Evolutionary conservation across 2,888 invertebrate species (phyloP), one percentile per base, ranked within the genome.

Genomic region (Nemotelus nigrinus): DNA sequence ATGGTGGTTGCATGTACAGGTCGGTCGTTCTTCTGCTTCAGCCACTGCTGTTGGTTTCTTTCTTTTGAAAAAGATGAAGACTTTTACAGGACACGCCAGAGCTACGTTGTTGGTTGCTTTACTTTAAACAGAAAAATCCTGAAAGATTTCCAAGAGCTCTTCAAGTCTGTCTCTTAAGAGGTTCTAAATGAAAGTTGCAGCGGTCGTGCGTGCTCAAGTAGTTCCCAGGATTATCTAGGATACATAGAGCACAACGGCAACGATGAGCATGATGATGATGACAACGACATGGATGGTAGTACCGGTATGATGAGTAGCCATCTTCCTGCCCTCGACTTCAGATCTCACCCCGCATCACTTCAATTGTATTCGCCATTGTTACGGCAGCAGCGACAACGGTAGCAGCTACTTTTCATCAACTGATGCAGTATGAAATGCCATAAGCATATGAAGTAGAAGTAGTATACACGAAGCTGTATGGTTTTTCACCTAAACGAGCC

Each of bases 171-270:
- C 74, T 74, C 45, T 41, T 74, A 74, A 74, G 74, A 60, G 74
- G 74, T 63, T 74, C 57, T 74, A 74, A 60, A 74, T 60, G 74
- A 74, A 74, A 74, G 60, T 74, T 74, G 60, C 74, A 74, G 60
- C 74, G 57, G 74, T 48, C 74, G 74, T 74, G 74, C 74, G 74
- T 74, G 74, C 60, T 74, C 60, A 74, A 74, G 74, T 74, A 60
- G 55, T 48, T 60, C 44, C 74, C 60, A 63, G 63, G 39, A 74
- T 74, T 74, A 60, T 60, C 63, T 74, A 74, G 50, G 60, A 43
- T 60, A 25, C 25, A 25, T 25, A 25, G 25, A 25, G 25, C 25
- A 25, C 25, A 25, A 25, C 25, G 25, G 25, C 25, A 25, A 25
- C 25, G 25, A 25, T 25, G 25, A 25, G 25, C 25, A 25, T 25